Evolutionary conservation across 2,113 vertebrate species (phyloP).

Genomic region (cattle (Bos taurus)): ARS-UCD2.0 NC_037328.1:23784001-23784500

Average conservation of each 20-base stretch:
- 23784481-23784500: neutral
- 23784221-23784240: neutral
- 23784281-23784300: neutral
- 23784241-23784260: neutral
- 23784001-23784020: neutral
- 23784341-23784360: neutral
- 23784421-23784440: neutral
- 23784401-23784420: neutral
- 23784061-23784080: neutral
- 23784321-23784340: rapidly evolving
- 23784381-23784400: neutral
- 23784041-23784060: neutral
- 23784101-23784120: neutral
- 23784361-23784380: neutral
- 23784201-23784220: neutral
- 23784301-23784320: neutral
- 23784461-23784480: neutral
- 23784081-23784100: neutral
- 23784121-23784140: neutral
- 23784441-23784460: neutral
- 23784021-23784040: neutral
- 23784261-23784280: neutral
- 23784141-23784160: neutral
- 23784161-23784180: neutral
- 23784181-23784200: neutral